Percentiles rank a stretch among this genome's conserved stretches.
These are phyloP conservation scores for Electrophaes corylata DNA, from an alignment of 2,888 invertebrate species.

Conservation along the genomic window DNA sequence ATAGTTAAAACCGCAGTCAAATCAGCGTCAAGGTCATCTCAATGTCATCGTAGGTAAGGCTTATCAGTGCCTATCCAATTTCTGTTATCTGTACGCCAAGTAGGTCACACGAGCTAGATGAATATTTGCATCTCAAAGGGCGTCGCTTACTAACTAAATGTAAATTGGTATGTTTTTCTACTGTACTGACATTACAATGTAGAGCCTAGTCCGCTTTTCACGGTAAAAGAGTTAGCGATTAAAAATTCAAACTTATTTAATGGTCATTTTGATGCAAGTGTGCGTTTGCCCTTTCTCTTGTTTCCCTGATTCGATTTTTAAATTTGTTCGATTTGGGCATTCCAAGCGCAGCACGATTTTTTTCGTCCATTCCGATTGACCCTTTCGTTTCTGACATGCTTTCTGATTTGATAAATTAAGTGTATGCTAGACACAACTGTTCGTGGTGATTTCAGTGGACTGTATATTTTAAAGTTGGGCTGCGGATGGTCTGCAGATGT, in stretches of 20 bases:
- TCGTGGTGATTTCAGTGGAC: no score
- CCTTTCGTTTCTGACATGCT: no score
- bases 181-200: conserved; percentile 2
- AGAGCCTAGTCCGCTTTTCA: not conserved
- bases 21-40: conserved; percentile 62
- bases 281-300: no score
- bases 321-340: no score
- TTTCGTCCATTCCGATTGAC: no score
- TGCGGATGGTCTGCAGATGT: no score
- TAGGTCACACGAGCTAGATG: conserved; percentile 64
- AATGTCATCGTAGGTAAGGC: conserved; percentile 72
- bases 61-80: conserved; percentile 75
- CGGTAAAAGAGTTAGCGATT: not conserved
- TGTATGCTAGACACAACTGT: no score
- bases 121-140: conserved; percentile 48
- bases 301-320: no score
- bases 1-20: conserved; percentile 24
- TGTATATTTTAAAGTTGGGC: no score
- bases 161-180: conserved; percentile 5
- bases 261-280: not conserved
- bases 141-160: conserved; percentile 26
- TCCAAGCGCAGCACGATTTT: no score
- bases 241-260: not conserved
- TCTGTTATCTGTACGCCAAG: conserved; percentile 68
- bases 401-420: no score